Base-by-base conservation (phyloP, 1,140 invertebrate genomes). In the Paramacrobiotus metropolitanus region DNA sequence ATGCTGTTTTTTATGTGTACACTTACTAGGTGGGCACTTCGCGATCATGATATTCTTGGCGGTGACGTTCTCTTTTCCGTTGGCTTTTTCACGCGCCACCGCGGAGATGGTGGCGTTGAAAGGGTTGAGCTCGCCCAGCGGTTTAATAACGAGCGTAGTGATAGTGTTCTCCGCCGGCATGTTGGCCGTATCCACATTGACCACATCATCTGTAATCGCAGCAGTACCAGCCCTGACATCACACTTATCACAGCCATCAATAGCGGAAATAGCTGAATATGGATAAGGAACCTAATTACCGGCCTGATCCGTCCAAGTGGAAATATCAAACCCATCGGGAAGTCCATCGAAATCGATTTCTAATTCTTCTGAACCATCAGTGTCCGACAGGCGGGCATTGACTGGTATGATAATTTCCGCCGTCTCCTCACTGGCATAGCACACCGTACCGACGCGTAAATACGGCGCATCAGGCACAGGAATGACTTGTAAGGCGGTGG, bases 241-340 rank as follows among this genome's bases (percentile, higher is more conserved):
- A n/a, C n/a, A n/a, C n/a, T n/a, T n/a, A n/a, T n/a, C n/a, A n/a
- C n/a, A n/a, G n/a, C n/a, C n/a, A n/a, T n/a, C n/a, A n/a, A n/a
- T n/a, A n/a, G n/a, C n/a, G n/a, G n/a, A n/a, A n/a, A n/a, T n/a
- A n/a, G n/a, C n/a, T n/a, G n/a, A n/a, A n/a, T n/a, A n/a, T n/a
- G n/a, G n/a, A n/a, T n/a, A n/a, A n/a, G 34, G 9, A 9, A 20
- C 48, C 24, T 55, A 55, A 55, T 55, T 55, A 55, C 48, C 48
- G 4, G 48, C 28, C 48, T 55, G 15, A 24, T 55, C 48, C 24
- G 15, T 15, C 48, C 15, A 55, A 20, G 48, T 55, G 48, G 48
- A 55, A 55, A 55, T 24, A 28, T 55, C 48, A 55, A 55, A 55
- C 4, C 48, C 48, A 15, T 55, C 48, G 24, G 48, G 48, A 28